Evolutionary conservation across 2,797 vertebrate species (phyloP), one percentile per base, ranked within the genome.

Genomic region (Linurgus olivaceus): DNA sequence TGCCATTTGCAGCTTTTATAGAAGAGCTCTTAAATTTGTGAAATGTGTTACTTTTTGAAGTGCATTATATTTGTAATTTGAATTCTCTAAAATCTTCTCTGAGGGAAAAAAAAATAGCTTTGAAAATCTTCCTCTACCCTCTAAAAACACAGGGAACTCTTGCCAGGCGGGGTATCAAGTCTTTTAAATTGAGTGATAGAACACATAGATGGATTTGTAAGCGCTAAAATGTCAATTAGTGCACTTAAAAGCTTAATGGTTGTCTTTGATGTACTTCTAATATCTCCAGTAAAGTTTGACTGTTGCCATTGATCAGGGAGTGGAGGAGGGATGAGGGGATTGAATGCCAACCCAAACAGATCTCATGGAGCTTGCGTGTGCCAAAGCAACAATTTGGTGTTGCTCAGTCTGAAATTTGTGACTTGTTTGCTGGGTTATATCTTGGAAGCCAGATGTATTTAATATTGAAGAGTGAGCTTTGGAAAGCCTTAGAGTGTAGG

Each of bases 201-300:
- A 96, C 87, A 54, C 51, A 59, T 42, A 95, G 87, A 93, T 97
- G 91, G 73, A 93, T 95, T 95, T 96, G 85, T 91, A 97, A 94
- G 91, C 86, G 87, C 94, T 95, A 94, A 96, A 96, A 94, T 96
- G 92, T 96, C 94, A 95, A 83, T 96, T 94, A 96, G 82, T 93
- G 66, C 82, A 91, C 95, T 96, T 97, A 88, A 95, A 96, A 96
- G 95, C 94, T 91, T 96, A 93, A 94, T 94, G 87, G 68, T 72
- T 85, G 37, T 66, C 94, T 96, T 96, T 97, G 92, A 96, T 96
- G 89, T 95, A 61, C 94, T 80, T 96, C 78, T 96, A 25, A 81
- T 96, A 96, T 86, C 87, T 94, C 67, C 65, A 72, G 81, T 72
- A 83, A 96, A 95, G 78, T 96, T 78, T 92, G 75, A 96, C 92